Base-by-base conservation (phyloP, 2,797 vertebrate species). In the Tarsius wallacei region DNA sequence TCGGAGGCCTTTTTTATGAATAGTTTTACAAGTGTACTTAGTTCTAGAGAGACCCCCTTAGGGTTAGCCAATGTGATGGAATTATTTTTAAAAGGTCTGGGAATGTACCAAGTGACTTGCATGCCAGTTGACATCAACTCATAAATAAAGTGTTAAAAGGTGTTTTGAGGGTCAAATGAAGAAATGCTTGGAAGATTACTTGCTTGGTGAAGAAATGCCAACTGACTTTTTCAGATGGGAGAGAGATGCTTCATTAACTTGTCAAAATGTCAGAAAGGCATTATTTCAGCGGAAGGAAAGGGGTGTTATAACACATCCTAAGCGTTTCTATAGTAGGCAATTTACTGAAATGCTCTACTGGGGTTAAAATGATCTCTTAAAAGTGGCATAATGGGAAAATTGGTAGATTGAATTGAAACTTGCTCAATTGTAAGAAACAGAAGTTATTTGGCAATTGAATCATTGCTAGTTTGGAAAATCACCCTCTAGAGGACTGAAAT, bases 1-100 rank as follows among this genome's bases (percentile, higher is more conserved):
- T 70, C 97, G n/a, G 82, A 98, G 94, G 93, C 74, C 36, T 90
- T 97, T 97, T 98, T 98, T 92, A 96, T 87, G 96, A 90, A 94
- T 97, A 98, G 96, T 98, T 98, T 98, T 97, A 98, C 53, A 97
- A 98, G 91, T 96, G 98, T 84, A 90, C 16, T 98, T 93, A 95
- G 83, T 82, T 98, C 96, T 96, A 95, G 91, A 97, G 93, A 92
- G 82, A 97, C 96, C 97, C 96, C 92, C 92, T 92, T 87, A 97
- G 86, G 77, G 97, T 90, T 98, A 96, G 33, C 96, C 83, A 88
- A 47, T 93, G 96, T 91, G 97, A 96, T 83, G 95, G 91, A 74
- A 97, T 93, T 98, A 94, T 73, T 91, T 97, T 97, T 95, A 97
- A 98, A 98, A 78, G 76, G 21, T 36, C 80, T 74, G 94, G 76